phyloP scores from a whole-genome alignment of 2,888 invertebrate species.

The Ophonus ardosiacus region DNA sequence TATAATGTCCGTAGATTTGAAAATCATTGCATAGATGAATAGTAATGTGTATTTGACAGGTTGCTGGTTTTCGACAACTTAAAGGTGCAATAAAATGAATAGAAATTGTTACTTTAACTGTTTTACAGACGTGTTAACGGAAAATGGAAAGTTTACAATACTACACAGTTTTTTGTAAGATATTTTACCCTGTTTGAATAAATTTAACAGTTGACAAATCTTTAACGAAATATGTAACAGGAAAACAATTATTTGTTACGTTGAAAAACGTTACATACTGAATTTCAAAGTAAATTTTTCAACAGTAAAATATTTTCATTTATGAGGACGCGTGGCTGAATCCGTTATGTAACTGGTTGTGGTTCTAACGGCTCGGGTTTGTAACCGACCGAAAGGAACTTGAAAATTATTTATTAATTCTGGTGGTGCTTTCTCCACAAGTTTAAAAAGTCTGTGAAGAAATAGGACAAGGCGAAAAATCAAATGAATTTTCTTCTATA shows the following conservation, averaged over 20 bases:
- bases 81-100: conserved; percentile 24
- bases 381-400: no score
- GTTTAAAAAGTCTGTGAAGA: no score
- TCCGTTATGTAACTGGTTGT: no score
- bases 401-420: no score
- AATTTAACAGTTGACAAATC: background rate
- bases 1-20: conserved; percentile 41
- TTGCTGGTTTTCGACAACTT: conserved; percentile 19
- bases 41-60: conserved; percentile 14
- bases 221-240: background rate
- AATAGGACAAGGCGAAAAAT: no score
- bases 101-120: conserved; percentile 32
- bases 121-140: background rate
- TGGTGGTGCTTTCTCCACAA: no score
- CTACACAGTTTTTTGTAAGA: background rate
- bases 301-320: no score
- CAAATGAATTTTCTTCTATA: no score
- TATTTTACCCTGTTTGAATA: background rate
- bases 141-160: background rate
- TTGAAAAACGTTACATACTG: background rate
- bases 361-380: no score
- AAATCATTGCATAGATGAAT: conserved; percentile 39
- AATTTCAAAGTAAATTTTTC: background rate
- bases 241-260: background rate
- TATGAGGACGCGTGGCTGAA: no score